Evolutionary conservation across 2,113 vertebrate species (phyloP).

Genomic region (Scomber colias): DNA sequence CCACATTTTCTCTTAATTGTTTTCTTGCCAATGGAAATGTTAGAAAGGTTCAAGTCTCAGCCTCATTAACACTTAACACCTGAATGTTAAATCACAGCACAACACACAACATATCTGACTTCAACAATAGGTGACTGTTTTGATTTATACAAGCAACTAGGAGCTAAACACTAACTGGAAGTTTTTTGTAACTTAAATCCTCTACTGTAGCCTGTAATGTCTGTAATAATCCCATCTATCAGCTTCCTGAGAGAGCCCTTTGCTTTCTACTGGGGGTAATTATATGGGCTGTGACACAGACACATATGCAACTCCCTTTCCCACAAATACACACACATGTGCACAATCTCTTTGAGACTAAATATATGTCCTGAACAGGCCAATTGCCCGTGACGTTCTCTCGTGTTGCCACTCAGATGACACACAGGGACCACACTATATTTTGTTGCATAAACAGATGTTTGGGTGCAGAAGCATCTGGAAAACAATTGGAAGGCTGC

Average conservation of each 20-base stretch:
- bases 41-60: constrained; percentile 20
- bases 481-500: constrained; percentile 10
- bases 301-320: constrained; percentile 29
- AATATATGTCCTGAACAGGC: constrained; percentile 62
- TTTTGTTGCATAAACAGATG: constrained; percentile 69
- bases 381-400: constrained; percentile 16
- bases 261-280: constrained; percentile 39
- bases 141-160: background rate
- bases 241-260: constrained; percentile 17
- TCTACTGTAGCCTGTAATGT: constrained; percentile 25
- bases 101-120: background rate
- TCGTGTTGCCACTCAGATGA: constrained; percentile 41
- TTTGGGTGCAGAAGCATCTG: constrained; percentile 56
- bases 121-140: constrained; percentile 4
- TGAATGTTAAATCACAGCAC: constrained; percentile 26
- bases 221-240: constrained; percentile 53
- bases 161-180: constrained; percentile 1
- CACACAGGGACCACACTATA: constrained; percentile 42
- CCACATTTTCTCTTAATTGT: constrained; percentile 17
- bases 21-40: constrained; percentile 47
- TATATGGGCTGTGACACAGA: constrained; percentile 46
- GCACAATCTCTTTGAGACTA: constrained; percentile 53
- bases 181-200: background rate
- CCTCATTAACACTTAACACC: constrained; percentile 21
- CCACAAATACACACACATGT: constrained; percentile 27